A percentile compares a stretch with the other conserved stretches of the same genome.
phyloP scores from a whole-genome alignment of 2,113 vertebrate species.

The Alligator mississippiensis region DNA sequence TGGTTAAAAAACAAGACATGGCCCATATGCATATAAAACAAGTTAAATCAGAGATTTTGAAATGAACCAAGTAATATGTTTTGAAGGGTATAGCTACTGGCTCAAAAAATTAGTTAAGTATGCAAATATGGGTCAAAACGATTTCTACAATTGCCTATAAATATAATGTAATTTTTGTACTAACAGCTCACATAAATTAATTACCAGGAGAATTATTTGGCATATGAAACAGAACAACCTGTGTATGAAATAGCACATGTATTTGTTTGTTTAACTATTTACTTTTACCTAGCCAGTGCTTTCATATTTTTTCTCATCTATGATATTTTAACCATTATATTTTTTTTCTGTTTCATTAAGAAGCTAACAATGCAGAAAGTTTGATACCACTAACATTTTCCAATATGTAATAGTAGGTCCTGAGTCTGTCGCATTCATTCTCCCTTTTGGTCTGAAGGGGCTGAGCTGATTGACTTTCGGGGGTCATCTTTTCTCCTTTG shows the following conservation, averaged over 20 bases:
- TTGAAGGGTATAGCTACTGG: neutral
- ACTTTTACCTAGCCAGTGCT: too few relatives aligned
- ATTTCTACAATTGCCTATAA: neutral
- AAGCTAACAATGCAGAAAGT: neutral
- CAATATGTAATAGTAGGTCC: neutral
- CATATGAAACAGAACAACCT: neutral
- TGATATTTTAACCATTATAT: neutral
- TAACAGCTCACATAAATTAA: neutral
- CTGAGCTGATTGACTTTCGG: neutral
- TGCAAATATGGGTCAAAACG: neutral
- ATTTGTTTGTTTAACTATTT: too few relatives aligned
- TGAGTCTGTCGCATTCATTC: neutral
- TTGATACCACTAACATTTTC: neutral
- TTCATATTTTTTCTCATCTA: too few relatives aligned
- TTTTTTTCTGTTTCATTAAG: neutral
- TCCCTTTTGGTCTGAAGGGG: neutral
- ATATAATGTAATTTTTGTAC: neutral
- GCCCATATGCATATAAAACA: neutral
- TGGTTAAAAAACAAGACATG: neutral
- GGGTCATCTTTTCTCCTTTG: neutral
- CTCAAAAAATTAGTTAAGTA: neutral
- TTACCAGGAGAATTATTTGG: neutral
- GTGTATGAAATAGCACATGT: too few relatives aligned
- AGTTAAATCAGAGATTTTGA: neutral
- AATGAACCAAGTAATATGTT: neutral